These are phyloP conservation scores for Spisula subtruncata DNA, from an alignment of 2,888 invertebrate genomes.

Conservation along the genomic window DNA sequence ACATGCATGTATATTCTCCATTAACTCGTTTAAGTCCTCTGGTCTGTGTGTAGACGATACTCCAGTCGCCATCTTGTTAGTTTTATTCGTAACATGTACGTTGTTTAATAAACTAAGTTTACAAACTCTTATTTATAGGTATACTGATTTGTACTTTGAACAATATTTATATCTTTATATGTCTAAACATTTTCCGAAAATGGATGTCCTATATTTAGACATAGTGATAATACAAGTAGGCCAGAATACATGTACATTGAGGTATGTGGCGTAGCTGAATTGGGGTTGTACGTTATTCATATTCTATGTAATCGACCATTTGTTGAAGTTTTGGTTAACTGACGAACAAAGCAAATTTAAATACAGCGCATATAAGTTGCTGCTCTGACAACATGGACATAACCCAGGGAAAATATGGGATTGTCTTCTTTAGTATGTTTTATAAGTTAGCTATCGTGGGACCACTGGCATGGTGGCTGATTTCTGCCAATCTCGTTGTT, in stretches of 20 bases:
- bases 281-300: background rate
- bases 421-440: background rate
- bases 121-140: background rate
- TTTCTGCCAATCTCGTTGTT: too few species aligned
- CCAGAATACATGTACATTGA: too few species aligned
- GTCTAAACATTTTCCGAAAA: constrained; percentile 5
- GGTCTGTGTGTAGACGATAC: background rate
- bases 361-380: too few species aligned
- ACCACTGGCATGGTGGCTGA: too few species aligned
- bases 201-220: background rate
- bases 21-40: background rate
- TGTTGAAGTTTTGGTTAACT: too few species aligned
- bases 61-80: background rate
- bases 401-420: too few species aligned
- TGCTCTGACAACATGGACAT: too few species aligned
- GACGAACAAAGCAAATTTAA: too few species aligned
- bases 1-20: background rate
- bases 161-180: background rate
- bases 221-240: background rate
- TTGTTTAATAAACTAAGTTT: background rate
- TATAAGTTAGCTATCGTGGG: background rate
- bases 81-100: background rate
- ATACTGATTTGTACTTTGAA: background rate
- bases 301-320: background rate
- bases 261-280: background rate